Evolutionary conservation across 2,113 vertebrate species (phyloP), one percentile per base, ranked within the genome.

Genomic region (Notarius lentiginosus): DNA sequence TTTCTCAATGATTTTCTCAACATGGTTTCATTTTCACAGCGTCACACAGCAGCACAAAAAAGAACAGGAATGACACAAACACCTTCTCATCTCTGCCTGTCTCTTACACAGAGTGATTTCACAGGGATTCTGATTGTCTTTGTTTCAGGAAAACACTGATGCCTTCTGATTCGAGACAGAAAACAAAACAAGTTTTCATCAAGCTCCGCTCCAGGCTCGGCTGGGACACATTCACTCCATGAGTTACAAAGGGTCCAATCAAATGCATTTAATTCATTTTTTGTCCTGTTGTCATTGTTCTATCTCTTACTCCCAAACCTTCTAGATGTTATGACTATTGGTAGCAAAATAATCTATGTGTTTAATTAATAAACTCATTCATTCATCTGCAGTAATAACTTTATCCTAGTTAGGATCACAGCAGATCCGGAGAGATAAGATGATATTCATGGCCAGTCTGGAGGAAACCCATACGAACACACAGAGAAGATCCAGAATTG

Each of bases 131-230:
- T 11, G 87, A 87, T 56, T 66, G 10, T 91, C 91, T 90, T 93
- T 94, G 92, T 93, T 87, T 89, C 73, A n/a, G 73, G 73, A 76
- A 76, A 51, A 53, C 73, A n/a, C 47, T 53, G 22, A 76, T n/a
- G 47, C 47, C 47, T 53, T 76, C 49, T 76, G 73, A 73, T 56
- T 15, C 5, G 24, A 89, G 87, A 89, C 91, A 91, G 89, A 93
- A 91, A 41, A 91, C 92, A 87, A 91, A 93, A 90, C 89, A 91
- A 82, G 89, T 9, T 70, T 93, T 93, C 93, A 88, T 92, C 58
- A 56, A 41, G 41, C 41, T 41, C 12, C 84, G 82, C 91, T 87
- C 89, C 49, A 14, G 83, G 83, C 89, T 88, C 93, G 93, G 93
- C 92, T 94, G 92, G 89, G 89, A 89, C 81, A 89, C 86, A 88